Evolutionary conservation across 2,113 vertebrate species (phyloP).

Genomic region (Grallaria varia): DNA sequence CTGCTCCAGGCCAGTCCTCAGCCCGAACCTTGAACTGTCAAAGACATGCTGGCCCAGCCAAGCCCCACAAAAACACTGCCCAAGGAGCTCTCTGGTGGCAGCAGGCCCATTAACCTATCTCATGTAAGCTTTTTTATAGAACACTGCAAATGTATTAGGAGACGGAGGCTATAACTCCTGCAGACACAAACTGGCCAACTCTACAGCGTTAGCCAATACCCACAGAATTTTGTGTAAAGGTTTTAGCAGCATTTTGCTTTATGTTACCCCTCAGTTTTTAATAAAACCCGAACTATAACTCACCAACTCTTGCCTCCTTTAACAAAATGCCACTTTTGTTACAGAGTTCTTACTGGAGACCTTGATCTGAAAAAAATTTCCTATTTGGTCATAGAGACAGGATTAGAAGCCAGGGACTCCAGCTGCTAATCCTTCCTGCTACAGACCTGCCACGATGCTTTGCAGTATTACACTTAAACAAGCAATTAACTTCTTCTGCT

Average conservation of each 20-base stretch:
- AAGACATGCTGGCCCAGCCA: background rate
- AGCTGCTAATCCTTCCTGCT: slow-evolving; percentile 10
- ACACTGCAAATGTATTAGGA: background rate
- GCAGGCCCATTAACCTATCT: background rate
- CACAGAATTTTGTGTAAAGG: background rate
- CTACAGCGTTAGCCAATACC: background rate
- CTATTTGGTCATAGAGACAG: background rate
- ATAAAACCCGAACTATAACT: background rate
- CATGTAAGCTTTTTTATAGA: background rate
- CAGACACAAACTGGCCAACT: background rate
- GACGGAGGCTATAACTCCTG: background rate
- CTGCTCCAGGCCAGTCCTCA: background rate
- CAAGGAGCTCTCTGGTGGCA: background rate
- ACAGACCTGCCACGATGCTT: background rate
- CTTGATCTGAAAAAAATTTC: background rate
- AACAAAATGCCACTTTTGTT: background rate
- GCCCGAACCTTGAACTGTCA: background rate
- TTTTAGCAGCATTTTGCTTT: background rate
- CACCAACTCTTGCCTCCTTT: background rate
- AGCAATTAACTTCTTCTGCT: background rate
- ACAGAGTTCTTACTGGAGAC: background rate
- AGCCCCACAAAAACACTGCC: background rate
- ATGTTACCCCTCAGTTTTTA: background rate
- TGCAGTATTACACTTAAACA: background rate
- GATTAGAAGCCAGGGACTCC: background rate